Conservation (phyloP, 92 coral and sea anemone genomes). For the Porites divaricata region DNA sequence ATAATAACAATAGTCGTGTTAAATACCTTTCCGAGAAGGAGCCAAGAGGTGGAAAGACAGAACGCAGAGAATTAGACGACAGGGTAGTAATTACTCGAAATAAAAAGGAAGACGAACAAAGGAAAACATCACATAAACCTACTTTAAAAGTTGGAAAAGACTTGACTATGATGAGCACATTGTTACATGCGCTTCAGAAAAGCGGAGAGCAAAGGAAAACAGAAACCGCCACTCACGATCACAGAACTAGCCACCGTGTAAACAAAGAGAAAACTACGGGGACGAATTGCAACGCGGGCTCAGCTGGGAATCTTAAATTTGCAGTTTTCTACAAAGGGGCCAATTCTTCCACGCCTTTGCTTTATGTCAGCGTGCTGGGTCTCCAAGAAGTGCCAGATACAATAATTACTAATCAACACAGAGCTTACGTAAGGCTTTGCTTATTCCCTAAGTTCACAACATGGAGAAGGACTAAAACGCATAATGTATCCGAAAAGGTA, state of each 20-base stretch:
- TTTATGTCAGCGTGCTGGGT: constrained; percentile 69
- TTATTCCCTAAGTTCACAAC: constrained; percentile 56
- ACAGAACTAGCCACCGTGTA: not conserved
- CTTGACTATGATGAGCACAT: constrained; percentile 41
- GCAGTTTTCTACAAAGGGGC: constrained; percentile 63
- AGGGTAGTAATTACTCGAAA: not conserved
- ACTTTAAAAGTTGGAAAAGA: constrained; percentile 63
- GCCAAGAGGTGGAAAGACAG: not conserved
- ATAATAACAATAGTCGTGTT: not conserved
- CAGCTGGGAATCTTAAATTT: constrained; percentile 62
- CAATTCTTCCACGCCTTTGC: constrained; percentile 46
- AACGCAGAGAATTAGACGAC: not conserved
- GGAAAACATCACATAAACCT: not conserved
- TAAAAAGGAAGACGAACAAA: not conserved
- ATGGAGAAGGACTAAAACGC: constrained; percentile 62
- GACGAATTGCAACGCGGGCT: not conserved
- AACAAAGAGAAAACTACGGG: not conserved
- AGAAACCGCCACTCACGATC: not conserved
- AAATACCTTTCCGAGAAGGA: not conserved
- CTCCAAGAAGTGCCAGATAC: constrained; percentile 34
- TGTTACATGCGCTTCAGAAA: constrained; percentile 61
- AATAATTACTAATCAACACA: constrained; percentile 7
- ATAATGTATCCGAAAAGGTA: constrained; percentile 18
- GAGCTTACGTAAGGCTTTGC: constrained; percentile 58
- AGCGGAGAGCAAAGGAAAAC: constrained; percentile 32